A percentile compares a stretch with the other conserved stretches of the same genome.
Conservation (phyloP, 2,797 vertebrate genomes). For the Notamacropus eugenii region DNA sequence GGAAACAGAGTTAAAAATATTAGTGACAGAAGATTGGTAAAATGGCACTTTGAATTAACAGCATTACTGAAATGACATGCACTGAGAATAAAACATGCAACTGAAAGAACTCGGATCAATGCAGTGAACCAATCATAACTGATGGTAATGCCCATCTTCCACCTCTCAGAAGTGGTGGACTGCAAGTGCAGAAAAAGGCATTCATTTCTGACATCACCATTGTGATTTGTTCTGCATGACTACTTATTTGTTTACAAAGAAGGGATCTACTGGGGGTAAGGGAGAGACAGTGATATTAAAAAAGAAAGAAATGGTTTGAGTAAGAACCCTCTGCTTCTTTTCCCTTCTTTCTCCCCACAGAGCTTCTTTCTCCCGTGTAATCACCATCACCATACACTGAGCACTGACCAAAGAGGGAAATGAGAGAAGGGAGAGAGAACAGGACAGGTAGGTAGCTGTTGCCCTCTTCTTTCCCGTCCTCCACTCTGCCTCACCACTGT, state of each 20-base stretch:
- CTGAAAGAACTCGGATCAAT: neutral
- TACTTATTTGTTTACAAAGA: neutral
- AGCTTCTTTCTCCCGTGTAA: neutral
- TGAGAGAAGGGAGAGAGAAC: neutral
- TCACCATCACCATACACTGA: neutral
- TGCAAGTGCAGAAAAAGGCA: neutral
- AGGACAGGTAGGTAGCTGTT: neutral
- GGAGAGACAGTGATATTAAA: neutral
- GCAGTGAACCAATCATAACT: neutral
- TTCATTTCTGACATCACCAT: neutral
- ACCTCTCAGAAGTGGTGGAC: neutral
- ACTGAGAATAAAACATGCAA: conserved; percentile 53
- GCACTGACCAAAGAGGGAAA: neutral
- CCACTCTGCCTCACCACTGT: neutral
- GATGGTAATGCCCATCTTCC: neutral
- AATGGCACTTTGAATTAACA: conserved; percentile 33
- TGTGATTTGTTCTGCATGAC: neutral
- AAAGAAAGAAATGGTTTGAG: neutral
- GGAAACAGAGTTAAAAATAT: conserved; percentile 55
- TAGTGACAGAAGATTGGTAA: conserved; percentile 28
- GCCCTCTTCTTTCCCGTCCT: neutral
- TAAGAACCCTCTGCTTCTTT: neutral
- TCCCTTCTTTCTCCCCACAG: neutral
- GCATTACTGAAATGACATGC: conserved; percentile 26
- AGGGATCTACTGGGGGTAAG: neutral